Evolutionary conservation across 2,113 vertebrate genomes (phyloP), one percentile per base, ranked within the genome.

Genomic region (Hipposideros armiger): DNA sequence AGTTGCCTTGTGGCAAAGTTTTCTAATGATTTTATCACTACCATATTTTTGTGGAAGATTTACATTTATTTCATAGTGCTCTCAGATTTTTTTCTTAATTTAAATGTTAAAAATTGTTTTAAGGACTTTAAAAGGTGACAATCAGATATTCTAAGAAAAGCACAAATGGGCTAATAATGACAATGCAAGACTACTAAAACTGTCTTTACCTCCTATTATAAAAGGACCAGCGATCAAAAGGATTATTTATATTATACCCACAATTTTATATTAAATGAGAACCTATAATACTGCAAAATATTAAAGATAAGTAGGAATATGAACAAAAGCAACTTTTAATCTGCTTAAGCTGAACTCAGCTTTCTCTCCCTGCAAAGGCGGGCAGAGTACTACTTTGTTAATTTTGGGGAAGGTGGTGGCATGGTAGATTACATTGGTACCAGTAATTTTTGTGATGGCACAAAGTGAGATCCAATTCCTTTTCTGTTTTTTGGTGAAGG

Each of bases 61-160:
- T 87, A 50, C 47, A 13, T 11, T 1, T 19, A 69, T 87, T 80
- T 95, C 9, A 78, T 17, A 82, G 2, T 93, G 24, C 16, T 80
- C n/a, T 95, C 45, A 69, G 14, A 19, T 78, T 87, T 80, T 76
- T 62, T 30, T 90, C 3, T 86, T 73, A 78, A 67, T 50, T 87
- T 90, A 32, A 52, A 64, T 91, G 62, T 84, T 84, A 58, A 88
- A 77, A 72, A 54, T 72, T 70, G 20, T 88, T 87, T 66, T 50
- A 85, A 92, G 60, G 24, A 30, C 28, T 80, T 97, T 47, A 74
- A 83, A 80, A 90, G 64, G 26, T 90, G 42, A 62, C 11, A 90
- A 30, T 58, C 30, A 83, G 26, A 30, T 95, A 42, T 17, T 28
- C 2, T 60, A 74, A 47, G 47, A 20, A 60, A 93, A 86, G 77